Evolutionary conservation across 2,797 vertebrate genomes (phyloP).

Genomic region (Chrosomus eos): DNA sequence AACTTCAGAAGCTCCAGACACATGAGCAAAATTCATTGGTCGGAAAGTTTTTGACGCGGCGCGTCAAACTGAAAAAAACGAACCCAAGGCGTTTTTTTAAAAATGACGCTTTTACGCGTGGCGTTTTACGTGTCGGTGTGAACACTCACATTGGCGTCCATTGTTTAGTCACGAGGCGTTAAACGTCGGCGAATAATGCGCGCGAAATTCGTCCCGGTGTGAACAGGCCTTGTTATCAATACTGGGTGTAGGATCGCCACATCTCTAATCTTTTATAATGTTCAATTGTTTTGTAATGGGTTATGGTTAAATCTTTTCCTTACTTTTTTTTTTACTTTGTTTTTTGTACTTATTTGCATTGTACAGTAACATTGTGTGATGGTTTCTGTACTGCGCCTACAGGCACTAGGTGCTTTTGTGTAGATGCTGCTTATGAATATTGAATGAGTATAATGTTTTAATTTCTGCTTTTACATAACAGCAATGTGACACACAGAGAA

Average conservation of each 20-base stretch:
- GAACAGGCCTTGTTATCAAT: too few species aligned
- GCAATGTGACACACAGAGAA: conserved; percentile 17
- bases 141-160: too few species aligned
- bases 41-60: too few species aligned
- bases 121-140: too few species aligned
- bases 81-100: too few species aligned
- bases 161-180: too few species aligned
- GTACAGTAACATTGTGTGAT: background rate
- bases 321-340: background rate
- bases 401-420: conserved; percentile 34
- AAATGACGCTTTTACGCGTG: too few species aligned
- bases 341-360: background rate
- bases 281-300: background rate
- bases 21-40: too few species aligned
- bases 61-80: too few species aligned
- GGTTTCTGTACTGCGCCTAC: conserved; percentile 13
- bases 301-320: background rate
- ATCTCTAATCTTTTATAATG: background rate
- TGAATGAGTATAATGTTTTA: conserved; percentile 52
- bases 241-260: background rate
- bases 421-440: conserved; percentile 54
- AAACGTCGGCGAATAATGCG: too few species aligned
- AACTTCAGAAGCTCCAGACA: too few species aligned
- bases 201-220: too few species aligned
- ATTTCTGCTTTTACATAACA: conserved; percentile 43